Percentiles rank a stretch among this genome's conserved stretches.
Evolutionary conservation across 2,888 invertebrate genomes (phyloP).

Genomic region (Lamellibrachia satsuma): DNA sequence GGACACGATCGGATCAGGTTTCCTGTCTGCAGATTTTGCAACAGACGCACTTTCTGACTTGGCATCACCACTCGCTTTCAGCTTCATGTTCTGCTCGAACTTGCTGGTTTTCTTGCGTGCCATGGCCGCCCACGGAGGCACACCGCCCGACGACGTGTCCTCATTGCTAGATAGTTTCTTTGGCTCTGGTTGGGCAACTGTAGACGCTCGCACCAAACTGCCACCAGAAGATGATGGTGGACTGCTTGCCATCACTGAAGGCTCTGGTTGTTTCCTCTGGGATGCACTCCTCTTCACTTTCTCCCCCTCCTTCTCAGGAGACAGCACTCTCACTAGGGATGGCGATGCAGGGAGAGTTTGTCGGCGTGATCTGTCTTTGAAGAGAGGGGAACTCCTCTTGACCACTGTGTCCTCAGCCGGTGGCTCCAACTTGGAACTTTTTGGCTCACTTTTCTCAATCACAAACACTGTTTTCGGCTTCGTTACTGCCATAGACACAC

Average conservation of each 20-base stretch:
- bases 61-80: neutral
- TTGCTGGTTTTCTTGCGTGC: constrained; percentile 24
- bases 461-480: neutral
- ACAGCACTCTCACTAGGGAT: neutral
- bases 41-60: neutral
- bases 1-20: neutral
- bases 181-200: neutral
- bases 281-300: neutral
- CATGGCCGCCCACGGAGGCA: constrained; percentile 14
- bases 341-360: neutral
- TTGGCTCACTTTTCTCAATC: neutral
- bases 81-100: constrained; percentile 18
- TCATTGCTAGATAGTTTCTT: neutral
- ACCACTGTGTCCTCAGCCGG: neutral
- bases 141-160: neutral
- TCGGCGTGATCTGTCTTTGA: neutral
- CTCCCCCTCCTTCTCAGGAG: neutral
- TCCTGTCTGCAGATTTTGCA: neutral
- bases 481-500: neutral
- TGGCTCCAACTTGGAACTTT: neutral
- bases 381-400: neutral
- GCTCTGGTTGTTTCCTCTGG: neutral
- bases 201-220: neutral
- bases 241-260: neutral
- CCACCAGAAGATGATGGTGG: neutral